phyloP scores from a whole-genome alignment of 2,888 invertebrate species.

The Cotesia congregata region DNA sequence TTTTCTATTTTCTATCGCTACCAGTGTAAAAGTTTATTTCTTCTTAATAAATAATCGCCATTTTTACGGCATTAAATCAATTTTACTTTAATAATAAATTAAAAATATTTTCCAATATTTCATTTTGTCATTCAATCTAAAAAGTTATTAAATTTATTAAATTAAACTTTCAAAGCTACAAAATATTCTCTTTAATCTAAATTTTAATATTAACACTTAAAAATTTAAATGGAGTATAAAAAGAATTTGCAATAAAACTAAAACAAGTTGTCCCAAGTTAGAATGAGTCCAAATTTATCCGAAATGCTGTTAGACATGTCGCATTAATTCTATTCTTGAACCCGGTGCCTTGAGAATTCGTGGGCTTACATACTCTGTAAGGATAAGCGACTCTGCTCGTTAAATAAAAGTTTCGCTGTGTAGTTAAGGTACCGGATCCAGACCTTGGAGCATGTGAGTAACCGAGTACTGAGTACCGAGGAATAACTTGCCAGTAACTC shows the following conservation, averaged over 20 bases:
- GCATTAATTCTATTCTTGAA: not conserved
- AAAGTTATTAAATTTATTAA: too few relatives aligned
- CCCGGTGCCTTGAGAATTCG: constrained; percentile 37
- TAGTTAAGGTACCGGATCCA: constrained; percentile 19
- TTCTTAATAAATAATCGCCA: too few relatives aligned
- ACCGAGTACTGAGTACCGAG: constrained; percentile 14
- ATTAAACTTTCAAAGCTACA: too few relatives aligned
- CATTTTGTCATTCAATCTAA: too few relatives aligned
- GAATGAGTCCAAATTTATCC: constrained; percentile 45
- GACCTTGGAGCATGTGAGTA: constrained; percentile 15
- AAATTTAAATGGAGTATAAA: not conserved
- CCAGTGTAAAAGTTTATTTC: too few relatives aligned
- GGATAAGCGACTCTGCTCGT: constrained; percentile 42
- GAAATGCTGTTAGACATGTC: constrained; percentile 11
- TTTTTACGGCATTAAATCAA: too few relatives aligned
- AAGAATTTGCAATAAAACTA: not conserved
- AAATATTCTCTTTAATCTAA: too few relatives aligned
- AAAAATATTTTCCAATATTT: too few relatives aligned
- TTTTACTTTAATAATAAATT: too few relatives aligned
- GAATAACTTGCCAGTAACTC: constrained; percentile 19
- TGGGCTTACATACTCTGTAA: constrained; percentile 38
- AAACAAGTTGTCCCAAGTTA: constrained; percentile 40
- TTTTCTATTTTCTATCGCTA: too few relatives aligned
- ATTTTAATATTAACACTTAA: too few relatives aligned
- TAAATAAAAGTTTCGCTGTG: not conserved